Evolutionary conservation across 1,140 invertebrate species (phyloP).

Genomic region (Episyrphus balteatus): DNA sequence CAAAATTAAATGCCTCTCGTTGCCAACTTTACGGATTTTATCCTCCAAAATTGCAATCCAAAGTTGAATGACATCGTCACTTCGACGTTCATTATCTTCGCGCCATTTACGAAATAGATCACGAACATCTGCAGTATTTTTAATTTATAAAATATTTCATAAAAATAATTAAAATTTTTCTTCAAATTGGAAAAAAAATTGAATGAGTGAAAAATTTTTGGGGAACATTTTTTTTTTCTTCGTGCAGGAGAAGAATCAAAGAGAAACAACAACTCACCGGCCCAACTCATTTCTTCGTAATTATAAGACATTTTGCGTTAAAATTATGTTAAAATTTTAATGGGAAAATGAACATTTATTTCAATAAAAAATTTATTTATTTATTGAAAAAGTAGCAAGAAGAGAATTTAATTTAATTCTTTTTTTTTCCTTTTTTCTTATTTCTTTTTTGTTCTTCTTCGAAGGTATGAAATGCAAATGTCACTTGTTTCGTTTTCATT

Average conservation of each 20-base stretch:
- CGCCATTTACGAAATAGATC: slow-evolving; percentile 78
- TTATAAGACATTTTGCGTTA: slow-evolving; percentile 35
- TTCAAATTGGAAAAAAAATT: slow-evolving; percentile 3
- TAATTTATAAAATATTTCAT: slow-evolving; percentile 2
- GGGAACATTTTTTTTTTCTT: not conserved
- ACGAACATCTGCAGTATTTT: slow-evolving; percentile 55
- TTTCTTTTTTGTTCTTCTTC: not conserved
- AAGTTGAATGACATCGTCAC: slow-evolving; percentile 75
- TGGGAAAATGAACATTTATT: not conserved
- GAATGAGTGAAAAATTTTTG: not conserved
- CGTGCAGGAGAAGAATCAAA: not conserved
- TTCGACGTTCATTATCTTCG: slow-evolving; percentile 82
- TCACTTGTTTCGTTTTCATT: too few relatives aligned
- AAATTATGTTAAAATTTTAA: not conserved
- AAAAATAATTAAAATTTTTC: slow-evolving; percentile 5
- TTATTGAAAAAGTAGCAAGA: too few relatives aligned
- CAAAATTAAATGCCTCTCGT: slow-evolving; percentile 71
- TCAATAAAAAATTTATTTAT: too few relatives aligned
- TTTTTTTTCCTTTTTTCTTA: too few relatives aligned
- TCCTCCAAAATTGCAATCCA: slow-evolving; percentile 70
- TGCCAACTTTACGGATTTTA: slow-evolving; percentile 71
- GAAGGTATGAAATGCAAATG: too few relatives aligned
- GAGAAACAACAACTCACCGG: slow-evolving; percentile 38
- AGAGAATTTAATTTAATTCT: too few relatives aligned
- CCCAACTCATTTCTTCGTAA: slow-evolving; percentile 42